Evolutionary conservation across 1,140 invertebrate genomes (phyloP).

Genomic region (Drosophila kohkoa): DNA sequence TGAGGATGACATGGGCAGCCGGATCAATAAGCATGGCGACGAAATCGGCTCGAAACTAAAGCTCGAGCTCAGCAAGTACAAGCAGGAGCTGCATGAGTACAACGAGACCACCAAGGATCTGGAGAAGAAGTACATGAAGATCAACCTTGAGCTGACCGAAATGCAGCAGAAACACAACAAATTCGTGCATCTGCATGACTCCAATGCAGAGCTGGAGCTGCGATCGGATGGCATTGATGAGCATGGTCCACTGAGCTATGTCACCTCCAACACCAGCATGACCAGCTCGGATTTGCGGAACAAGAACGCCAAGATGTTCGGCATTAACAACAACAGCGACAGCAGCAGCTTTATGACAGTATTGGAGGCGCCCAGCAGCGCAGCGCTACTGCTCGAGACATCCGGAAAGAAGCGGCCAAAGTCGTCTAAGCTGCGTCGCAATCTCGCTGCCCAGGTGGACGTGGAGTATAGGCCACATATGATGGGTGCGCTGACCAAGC

Average conservation of each 20-base stretch:
- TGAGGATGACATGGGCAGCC: neutral
- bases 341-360: conserved; percentile 70
- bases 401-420: neutral
- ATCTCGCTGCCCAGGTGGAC: conserved; percentile 27
- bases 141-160: conserved; percentile 72
- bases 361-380: conserved; percentile 41
- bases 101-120: conserved; percentile 77
- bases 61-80: conserved; percentile 71
- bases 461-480: conserved; percentile 13
- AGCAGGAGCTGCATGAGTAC: conserved; percentile 77
- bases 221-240: conserved; percentile 25
- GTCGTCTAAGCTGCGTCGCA: conserved; percentile 1
- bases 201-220: conserved; percentile 15
- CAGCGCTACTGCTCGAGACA: conserved; percentile 24
- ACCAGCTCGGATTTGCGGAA: conserved; percentile 40
- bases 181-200: conserved; percentile 41
- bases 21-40: conserved; percentile 13
- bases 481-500: conserved; percentile 31
- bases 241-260: neutral
- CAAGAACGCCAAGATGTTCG: conserved; percentile 36
- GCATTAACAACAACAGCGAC: conserved; percentile 53
- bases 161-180: conserved; percentile 78
- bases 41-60: conserved; percentile 71
- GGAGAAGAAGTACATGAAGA: conserved; percentile 79
- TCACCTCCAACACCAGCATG: conserved; percentile 45